Conservation (phyloP, 2,888 invertebrate species). For the Ophion slaviceki region DNA sequence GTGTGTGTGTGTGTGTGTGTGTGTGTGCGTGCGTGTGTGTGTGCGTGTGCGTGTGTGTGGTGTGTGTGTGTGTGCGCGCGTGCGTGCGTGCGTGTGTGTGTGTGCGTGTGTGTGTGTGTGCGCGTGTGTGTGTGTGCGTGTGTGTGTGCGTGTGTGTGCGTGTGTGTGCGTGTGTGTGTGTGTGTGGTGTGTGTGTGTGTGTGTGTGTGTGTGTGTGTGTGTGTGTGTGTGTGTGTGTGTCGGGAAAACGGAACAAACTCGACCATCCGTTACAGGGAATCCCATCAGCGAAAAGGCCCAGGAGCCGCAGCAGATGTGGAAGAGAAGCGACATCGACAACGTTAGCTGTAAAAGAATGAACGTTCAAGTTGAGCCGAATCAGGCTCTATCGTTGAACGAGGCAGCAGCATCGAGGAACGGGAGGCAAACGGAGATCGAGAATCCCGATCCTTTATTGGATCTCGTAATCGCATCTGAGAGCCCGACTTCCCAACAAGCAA, state of each 20-base stretch:
- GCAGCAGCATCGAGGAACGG: conserved; percentile 36
- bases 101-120: not conserved
- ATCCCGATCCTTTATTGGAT: conserved; percentile 79
- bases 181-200: not conserved
- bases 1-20: not conserved
- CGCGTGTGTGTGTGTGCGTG: not conserved
- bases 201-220: not conserved
- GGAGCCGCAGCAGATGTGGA: conserved; percentile 80
- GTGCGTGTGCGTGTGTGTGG: not conserved
- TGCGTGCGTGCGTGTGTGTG: not conserved
- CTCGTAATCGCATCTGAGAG: conserved; percentile 80
- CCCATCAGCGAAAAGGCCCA: conserved; percentile 62
- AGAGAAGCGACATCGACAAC: conserved; percentile 53
- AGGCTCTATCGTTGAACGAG: conserved; percentile 55
- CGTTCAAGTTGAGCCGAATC: conserved; percentile 61
- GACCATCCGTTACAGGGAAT: conserved; percentile 68
- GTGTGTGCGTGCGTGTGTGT: not conserved
- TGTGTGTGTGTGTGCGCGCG: not conserved
- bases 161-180: not conserved
- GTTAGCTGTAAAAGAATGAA: conserved; percentile 49
- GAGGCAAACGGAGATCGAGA: conserved; percentile 52
- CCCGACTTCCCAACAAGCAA: conserved; percentile 76
- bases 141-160: not conserved
- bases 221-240: not conserved
- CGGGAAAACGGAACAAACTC: conserved; percentile 48